These are phyloP conservation scores for Mormyrus proboscirostris DNA, from an alignment of 2,797 vertebrate species.

Conservation along the genomic window DNA sequence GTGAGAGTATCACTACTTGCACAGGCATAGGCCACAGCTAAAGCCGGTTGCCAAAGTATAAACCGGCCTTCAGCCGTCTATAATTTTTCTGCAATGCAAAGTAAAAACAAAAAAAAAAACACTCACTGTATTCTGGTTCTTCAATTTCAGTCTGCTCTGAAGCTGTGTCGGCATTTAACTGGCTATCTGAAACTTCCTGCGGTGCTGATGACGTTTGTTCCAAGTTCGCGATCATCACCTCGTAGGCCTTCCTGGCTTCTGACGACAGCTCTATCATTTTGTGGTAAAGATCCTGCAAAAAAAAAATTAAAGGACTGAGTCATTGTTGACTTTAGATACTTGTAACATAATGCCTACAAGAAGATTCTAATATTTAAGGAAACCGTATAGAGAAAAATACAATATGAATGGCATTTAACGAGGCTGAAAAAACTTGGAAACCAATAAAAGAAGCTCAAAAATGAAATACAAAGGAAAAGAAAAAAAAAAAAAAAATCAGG, in stretches of 20 bases:
- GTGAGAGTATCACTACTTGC: background rate
- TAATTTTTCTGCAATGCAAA: background rate
- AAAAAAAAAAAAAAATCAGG: background rate
- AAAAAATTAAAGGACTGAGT: background rate
- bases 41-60: background rate
- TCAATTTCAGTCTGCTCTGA: slow-evolving; percentile 47
- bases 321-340: background rate
- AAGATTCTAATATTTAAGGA: background rate
- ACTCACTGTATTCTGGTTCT: slow-evolving; percentile 82
- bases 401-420: background rate
- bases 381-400: background rate
- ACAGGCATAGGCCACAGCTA: background rate
- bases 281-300: slow-evolving; percentile 80
- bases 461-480: background rate
- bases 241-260: slow-evolving; percentile 81
- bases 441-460: background rate
- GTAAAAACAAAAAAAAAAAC: background rate
- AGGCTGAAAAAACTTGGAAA: background rate
- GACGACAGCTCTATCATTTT: slow-evolving; percentile 88
- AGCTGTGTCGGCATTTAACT: slow-evolving; percentile 32
- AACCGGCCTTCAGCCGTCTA: background rate
- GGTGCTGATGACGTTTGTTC: slow-evolving; percentile 42
- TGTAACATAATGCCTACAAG: background rate
- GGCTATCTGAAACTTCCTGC: slow-evolving; percentile 17
- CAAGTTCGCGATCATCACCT: slow-evolving; percentile 70